Percentiles rank a stretch among this genome's conserved stretches.
Conservation (phyloP, 2,113 vertebrate species). For the Diadophis punctatus region DNA sequence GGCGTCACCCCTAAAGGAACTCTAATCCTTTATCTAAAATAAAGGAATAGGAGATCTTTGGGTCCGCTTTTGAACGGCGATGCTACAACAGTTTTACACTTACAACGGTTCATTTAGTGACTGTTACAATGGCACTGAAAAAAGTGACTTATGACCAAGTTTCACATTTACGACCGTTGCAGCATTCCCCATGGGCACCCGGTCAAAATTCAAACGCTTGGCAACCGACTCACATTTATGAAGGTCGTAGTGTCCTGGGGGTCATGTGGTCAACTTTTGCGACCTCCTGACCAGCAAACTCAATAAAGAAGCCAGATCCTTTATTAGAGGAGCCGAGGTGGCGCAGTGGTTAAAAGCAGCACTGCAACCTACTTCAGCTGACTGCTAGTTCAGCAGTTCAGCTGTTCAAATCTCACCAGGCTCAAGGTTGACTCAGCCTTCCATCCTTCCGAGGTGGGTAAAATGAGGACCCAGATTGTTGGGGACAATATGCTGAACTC, state of each 20-base stretch:
- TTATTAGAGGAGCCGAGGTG: no score
- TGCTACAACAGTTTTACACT: neutral
- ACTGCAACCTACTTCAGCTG: no score
- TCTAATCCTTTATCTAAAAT: neutral
- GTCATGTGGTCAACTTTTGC: neutral
- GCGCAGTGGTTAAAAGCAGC: no score
- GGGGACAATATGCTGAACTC: no score
- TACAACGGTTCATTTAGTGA: neutral
- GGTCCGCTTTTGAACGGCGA: neutral
- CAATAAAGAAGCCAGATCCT: neutral
- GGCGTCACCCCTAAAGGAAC: neutral
- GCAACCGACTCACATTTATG: neutral
- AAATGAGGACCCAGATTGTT: no score
- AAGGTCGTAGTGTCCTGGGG: neutral
- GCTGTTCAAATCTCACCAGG: no score
- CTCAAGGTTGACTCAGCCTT: no score
- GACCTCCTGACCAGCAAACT: neutral
- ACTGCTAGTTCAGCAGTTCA: no score
- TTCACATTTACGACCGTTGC: neutral
- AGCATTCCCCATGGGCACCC: neutral
- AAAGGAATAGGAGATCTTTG: neutral
- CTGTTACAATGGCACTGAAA: neutral
- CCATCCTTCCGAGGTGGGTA: no score
- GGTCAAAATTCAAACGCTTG: neutral
- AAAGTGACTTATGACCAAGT: neutral